A percentile compares a stretch with the other conserved stretches of the same genome.
Evolutionary conservation across 2,113 vertebrate species (phyloP).

Genomic region (Eretmochelys imbricata): DNA sequence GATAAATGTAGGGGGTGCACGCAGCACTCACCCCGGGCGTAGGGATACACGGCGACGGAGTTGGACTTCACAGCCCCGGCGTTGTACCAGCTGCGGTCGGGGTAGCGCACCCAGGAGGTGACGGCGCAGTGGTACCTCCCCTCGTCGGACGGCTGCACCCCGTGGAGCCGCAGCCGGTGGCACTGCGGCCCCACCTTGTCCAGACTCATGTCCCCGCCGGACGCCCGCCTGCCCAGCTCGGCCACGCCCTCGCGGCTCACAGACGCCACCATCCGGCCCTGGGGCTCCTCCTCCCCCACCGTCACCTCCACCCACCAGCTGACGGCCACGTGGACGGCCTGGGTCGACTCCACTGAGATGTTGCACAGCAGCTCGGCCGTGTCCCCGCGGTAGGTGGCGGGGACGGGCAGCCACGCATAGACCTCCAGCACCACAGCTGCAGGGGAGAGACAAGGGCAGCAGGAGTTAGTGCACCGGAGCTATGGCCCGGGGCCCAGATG

Average conservation of each 20-base stretch:
- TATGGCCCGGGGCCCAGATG: background rate
- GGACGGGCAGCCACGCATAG: constrained; percentile 73
- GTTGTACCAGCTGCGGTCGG: constrained; percentile 86
- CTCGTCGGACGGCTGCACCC: constrained; percentile 80
- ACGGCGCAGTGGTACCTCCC: constrained; percentile 85
- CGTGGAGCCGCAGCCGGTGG: constrained; percentile 86
- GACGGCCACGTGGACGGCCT: constrained; percentile 78
- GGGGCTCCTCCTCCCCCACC: background rate
- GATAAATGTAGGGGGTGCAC: background rate
- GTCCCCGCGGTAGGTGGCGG: constrained; percentile 83
- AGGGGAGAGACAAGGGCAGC: background rate
- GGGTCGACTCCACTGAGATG: constrained; percentile 78
- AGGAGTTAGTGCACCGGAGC: background rate
- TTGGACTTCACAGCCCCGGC: constrained; percentile 79
- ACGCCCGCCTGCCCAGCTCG: constrained; percentile 41
- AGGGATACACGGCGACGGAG: constrained; percentile 84
- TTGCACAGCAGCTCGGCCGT: constrained; percentile 87
- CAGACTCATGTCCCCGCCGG: constrained; percentile 79
- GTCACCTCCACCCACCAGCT: constrained; percentile 81
- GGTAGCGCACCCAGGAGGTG: constrained; percentile 86
- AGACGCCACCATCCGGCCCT: constrained; percentile 66
- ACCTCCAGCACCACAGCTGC: constrained; percentile 83
- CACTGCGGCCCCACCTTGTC: constrained; percentile 80
- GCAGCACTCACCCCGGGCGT: constrained; percentile 81
- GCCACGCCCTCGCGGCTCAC: constrained; percentile 81